phyloP scores from a whole-genome alignment of 2,113 vertebrate species.

The Pardalotus punctatus region DNA sequence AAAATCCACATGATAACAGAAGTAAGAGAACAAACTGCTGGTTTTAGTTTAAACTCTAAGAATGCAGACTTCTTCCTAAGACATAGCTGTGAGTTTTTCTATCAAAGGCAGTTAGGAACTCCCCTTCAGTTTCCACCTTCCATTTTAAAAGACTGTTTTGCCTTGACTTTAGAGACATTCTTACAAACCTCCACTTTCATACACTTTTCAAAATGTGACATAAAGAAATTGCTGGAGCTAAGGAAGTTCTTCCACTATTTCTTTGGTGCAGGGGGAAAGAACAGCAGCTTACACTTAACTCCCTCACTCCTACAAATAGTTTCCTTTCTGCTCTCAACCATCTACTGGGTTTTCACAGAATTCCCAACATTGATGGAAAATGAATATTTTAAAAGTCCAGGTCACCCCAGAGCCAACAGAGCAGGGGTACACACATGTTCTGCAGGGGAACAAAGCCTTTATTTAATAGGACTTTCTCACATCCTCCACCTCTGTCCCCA shows the following conservation, averaged over 20 bases:
- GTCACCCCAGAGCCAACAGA: background rate
- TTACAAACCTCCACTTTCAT: background rate
- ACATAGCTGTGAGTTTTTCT: background rate
- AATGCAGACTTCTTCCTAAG: background rate
- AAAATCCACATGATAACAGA: background rate
- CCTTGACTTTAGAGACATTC: background rate
- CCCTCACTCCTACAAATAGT: background rate
- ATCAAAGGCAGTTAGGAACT: background rate
- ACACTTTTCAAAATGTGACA: background rate
- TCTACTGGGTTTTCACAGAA: background rate
- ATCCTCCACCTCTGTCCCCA: background rate
- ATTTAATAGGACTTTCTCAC: background rate
- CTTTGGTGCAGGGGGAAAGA: background rate
- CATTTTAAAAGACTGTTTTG: background rate
- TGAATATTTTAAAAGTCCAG: background rate
- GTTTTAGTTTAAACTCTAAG: background rate
- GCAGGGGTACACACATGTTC: accelerated
- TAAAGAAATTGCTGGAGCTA: background rate
- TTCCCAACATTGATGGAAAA: background rate
- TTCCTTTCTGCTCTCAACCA: background rate
- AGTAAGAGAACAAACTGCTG: background rate
- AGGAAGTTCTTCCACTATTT: background rate
- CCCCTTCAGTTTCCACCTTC: background rate
- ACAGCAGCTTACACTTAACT: background rate
- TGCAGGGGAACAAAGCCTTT: background rate